Evolutionary conservation across 2,797 vertebrate species (phyloP).

Genomic region (Paguma larvata): DNA sequence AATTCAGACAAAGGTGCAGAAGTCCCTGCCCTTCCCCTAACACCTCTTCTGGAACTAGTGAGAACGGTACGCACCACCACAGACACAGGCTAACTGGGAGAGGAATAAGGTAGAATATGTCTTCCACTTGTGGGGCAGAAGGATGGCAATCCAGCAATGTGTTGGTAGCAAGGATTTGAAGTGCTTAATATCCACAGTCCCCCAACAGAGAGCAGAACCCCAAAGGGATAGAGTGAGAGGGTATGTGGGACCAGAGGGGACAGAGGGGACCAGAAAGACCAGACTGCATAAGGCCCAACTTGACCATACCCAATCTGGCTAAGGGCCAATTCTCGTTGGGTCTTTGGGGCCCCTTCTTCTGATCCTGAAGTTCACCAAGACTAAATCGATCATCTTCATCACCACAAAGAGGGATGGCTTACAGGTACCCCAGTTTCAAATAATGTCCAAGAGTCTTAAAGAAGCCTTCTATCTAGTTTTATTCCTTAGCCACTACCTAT

Average conservation of each 20-base stretch:
- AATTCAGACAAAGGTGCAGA: neutral
- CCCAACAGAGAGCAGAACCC: neutral
- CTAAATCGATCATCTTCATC: conserved; percentile 8
- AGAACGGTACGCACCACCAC: neutral
- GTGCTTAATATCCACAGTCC: neutral
- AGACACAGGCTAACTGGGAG: neutral
- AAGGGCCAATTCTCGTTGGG: neutral
- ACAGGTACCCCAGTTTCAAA: neutral
- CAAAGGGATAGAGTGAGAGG: neutral
- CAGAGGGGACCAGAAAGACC: neutral
- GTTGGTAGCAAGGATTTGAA: conserved; percentile 26
- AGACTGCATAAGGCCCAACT: neutral
- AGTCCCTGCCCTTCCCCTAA: neutral
- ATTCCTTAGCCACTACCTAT: conserved; percentile 2
- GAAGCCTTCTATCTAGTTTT: neutral
- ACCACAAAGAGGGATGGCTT: neutral
- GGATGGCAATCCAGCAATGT: neutral
- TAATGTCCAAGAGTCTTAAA: conserved; percentile 17
- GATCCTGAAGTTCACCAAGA: conserved; percentile 1
- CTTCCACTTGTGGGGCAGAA: neutral
- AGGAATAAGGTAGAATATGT: neutral
- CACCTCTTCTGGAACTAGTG: neutral
- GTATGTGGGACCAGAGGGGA: neutral
- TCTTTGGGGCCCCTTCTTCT: neutral
- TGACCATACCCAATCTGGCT: neutral